A percentile compares a stretch with the other conserved stretches of the same genome.
phyloP scores from a whole-genome alignment of 64 coral and sea anemone genomes.

The Platygyra sinensis region DNA sequence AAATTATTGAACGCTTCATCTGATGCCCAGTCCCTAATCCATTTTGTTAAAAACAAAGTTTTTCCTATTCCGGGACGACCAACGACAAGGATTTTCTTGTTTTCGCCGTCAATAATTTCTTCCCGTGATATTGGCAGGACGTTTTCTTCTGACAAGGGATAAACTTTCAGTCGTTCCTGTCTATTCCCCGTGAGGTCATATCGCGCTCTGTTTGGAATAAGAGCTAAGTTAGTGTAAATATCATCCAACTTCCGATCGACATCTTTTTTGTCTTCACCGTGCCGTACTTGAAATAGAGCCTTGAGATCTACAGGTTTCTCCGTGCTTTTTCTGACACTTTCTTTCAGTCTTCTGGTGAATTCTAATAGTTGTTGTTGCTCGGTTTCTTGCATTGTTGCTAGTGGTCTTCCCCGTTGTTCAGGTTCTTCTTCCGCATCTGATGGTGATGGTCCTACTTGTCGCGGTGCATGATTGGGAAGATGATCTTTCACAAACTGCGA shows the following conservation, averaged over 20 bases:
- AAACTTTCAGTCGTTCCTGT: neutral
- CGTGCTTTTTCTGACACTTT: neutral
- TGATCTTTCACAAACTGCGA: neutral
- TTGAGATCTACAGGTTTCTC: neutral
- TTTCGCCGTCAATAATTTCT: neutral
- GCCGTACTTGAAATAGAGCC: neutral
- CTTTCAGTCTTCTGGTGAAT: too few species aligned
- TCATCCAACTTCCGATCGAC: slow-evolving; percentile 2
- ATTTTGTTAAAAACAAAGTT: slow-evolving; percentile 34
- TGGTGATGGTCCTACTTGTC: neutral
- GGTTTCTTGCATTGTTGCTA: too few species aligned
- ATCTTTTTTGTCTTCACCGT: neutral
- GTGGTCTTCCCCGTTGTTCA: too few species aligned
- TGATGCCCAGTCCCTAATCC: slow-evolving; percentile 39
- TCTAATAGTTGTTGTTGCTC: neutral
- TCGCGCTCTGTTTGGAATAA: slow-evolving; percentile 19
- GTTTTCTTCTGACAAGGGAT: neutral
- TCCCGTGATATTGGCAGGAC: neutral
- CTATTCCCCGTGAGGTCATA: slow-evolving; percentile 6
- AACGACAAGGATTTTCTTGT: slow-evolving; percentile 37
- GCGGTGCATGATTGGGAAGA: too few species aligned
- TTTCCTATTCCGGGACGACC: slow-evolving; percentile 62
- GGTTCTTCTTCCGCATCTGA: too few species aligned
- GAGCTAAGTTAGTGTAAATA: slow-evolving; percentile 48
- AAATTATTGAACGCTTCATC: slow-evolving; percentile 7